phyloP scores from a whole-genome alignment of 2,113 vertebrate genomes.

The Ictalurus furcatus region DNA sequence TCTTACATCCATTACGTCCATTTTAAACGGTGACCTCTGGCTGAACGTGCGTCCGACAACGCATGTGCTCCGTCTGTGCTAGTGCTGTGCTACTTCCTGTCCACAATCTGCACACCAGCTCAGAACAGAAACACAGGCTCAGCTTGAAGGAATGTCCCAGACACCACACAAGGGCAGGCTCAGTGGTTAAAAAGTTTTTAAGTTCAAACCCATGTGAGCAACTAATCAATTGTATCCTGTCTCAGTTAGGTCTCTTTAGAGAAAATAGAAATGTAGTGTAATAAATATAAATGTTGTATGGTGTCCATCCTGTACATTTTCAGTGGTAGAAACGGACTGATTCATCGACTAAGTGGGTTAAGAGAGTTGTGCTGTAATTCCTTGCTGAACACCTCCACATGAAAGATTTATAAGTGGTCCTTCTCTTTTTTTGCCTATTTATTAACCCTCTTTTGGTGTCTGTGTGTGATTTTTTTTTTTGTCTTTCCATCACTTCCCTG shows the following conservation, averaged over 20 bases:
- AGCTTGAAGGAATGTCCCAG: neutral
- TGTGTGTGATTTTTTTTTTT: too few species aligned
- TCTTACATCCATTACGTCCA: neutral
- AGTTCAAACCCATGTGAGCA: neutral
- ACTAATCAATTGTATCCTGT: neutral
- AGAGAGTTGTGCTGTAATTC: constrained; percentile 32
- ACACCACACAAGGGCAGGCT: neutral
- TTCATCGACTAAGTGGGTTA: constrained; percentile 5
- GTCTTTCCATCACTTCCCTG: constrained; percentile 28
- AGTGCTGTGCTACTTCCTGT: neutral
- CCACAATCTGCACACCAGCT: neutral
- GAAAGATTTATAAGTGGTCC: constrained; percentile 38
- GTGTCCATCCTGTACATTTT: neutral
- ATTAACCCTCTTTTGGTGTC: neutral
- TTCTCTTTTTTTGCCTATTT: neutral
- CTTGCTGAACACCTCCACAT: constrained; percentile 18
- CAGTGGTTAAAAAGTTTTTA: neutral
- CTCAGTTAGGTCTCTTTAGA: neutral
- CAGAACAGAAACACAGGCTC: neutral
- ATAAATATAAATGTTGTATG: neutral
- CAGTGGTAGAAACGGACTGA: constrained; percentile 1
- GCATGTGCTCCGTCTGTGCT: neutral
- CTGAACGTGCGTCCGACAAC: neutral
- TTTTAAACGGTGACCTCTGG: neutral
- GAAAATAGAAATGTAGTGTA: constrained; percentile 6